Evolutionary conservation across 2,797 vertebrate genomes (phyloP).

Genomic region (Anisognathus igniventris): DNA sequence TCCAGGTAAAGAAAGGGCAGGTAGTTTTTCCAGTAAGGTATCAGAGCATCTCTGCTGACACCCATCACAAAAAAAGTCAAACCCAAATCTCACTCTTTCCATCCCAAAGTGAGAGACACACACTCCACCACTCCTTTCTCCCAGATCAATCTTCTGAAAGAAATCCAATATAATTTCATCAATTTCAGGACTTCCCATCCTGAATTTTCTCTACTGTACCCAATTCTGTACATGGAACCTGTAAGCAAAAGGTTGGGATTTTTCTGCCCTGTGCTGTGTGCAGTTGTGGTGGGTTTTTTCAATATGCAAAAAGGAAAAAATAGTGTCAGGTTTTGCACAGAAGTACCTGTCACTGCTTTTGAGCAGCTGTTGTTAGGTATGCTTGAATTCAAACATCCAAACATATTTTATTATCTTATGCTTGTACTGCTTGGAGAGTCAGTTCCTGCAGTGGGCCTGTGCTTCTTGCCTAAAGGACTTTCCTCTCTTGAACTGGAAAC

Average conservation of each 20-base stretch:
- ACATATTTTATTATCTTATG: neutral
- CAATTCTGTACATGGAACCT: neutral
- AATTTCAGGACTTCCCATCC: neutral
- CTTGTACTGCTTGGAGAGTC: neutral
- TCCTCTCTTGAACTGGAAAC: neutral
- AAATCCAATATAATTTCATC: neutral
- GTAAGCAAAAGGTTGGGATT: fast-evolving
- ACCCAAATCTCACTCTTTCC: neutral
- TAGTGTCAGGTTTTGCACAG: neutral
- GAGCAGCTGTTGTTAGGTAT: neutral
- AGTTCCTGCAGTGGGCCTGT: neutral
- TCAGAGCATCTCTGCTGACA: neutral
- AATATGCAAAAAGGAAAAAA: neutral
- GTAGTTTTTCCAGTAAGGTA: neutral
- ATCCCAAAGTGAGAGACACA: neutral
- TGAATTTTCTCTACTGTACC: neutral
- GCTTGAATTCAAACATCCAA: neutral
- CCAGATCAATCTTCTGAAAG: neutral
- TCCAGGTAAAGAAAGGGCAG: neutral
- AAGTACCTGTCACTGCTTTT: neutral
- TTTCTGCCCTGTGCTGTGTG: neutral
- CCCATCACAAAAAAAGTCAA: neutral
- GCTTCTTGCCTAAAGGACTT: neutral
- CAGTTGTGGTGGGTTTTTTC: neutral
- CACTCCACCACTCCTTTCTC: neutral